Evolutionary conservation across 2,888 invertebrate genomes (phyloP), one percentile per base, ranked within the genome.

Genomic region (Leucozona laternaria): DNA sequence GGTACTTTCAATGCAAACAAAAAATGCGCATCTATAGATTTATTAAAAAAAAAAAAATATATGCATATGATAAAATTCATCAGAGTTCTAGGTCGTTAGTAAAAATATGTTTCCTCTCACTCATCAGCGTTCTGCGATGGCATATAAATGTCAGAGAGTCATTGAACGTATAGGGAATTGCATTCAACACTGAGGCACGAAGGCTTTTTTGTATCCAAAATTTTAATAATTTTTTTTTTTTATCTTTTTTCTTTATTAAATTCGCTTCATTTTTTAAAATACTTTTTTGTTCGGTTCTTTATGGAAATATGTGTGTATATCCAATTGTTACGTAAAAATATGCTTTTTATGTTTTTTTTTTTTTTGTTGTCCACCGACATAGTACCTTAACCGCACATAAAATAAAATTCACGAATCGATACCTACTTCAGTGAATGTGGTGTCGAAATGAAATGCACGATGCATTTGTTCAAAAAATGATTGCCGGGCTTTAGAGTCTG

Each of bases 371-470:
- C n/a, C n/a, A n/a, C n/a, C n/a, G n/a, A 20, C 34, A 15, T 40
- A 40, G n/a, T 25, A 62, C 25, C 70, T 64, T n/a, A 62, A 70
- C 81, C 68, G 64, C 84, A 81, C 31, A 64, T 25, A 45, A 40
- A 37, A 64, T 25, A 45, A 40, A 37, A 58, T 58, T 45, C 73
- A 40, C 58, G 50, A 81, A 86, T 86, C 78, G 86, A 79, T 82
- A 86, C 66, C 66, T 34, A 68, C 71, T 75, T 75, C 34, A 66
- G 64, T 45, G 78, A 73, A 78, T 82, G 73, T 78, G 82, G 86
- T 82, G 82, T 75, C 66, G 82, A 86, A 86, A 86, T 82, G 70
- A 81, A 82, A 66, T 75, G 82, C 82, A 79, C 70, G 71, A 77
- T 73, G 77, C 81, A 72, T 77, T 81, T 85, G 78, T 58, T 64